A percentile compares a stretch with the other conserved stretches of the same genome.
These are phyloP conservation scores for Enteromius thamalakanensis DNA, from an alignment of 2,797 vertebrate species.

Conservation along the genomic window DNA sequence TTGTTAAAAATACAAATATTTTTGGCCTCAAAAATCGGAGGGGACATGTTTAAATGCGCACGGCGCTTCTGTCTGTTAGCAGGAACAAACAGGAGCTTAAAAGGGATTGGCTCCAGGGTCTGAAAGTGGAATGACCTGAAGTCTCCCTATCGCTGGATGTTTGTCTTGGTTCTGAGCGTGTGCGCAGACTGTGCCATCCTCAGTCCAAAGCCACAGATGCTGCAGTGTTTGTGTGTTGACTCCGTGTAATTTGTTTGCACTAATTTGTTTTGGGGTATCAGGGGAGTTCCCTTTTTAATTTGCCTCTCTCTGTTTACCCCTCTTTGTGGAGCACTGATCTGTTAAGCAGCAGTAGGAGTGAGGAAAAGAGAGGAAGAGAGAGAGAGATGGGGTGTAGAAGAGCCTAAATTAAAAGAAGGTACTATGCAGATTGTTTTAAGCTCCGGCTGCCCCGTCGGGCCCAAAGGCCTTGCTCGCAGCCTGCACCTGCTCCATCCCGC, in stretches of 20 bases:
- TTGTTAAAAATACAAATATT: not conserved
- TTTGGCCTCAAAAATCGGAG: not conserved
- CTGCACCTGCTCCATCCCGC: conserved; percentile 97
- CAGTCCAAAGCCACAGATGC: conserved; percentile 88
- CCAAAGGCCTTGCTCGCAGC: conserved; percentile 95
- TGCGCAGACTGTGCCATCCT: conserved; percentile 30
- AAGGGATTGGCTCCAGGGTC: conserved; percentile 4
- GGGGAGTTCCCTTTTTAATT: conserved; percentile 99
- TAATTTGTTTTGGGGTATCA: conserved; percentile 98
- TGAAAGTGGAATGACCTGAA: conserved; percentile 26
- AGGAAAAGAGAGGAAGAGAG: conserved; percentile 50
- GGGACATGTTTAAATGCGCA: not conserved
- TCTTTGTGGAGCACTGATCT: conserved; percentile 95
- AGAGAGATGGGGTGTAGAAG: conserved; percentile 74
- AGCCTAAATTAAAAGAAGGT: conserved; percentile 93
- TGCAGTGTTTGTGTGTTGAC: conserved; percentile 85
- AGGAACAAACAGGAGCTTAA: conserved; percentile 19
- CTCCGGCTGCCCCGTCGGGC: conserved; percentile 93
- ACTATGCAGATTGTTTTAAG: conserved; percentile 96
- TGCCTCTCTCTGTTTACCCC: conserved; percentile 98
- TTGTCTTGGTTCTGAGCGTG: conserved; percentile 24
- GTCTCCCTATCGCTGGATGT: conserved; percentile 16
- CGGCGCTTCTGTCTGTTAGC: not conserved
- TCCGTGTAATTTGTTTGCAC: conserved; percentile 99
- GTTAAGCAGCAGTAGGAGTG: conserved; percentile 72